phyloP scores from a whole-genome alignment of 2,888 invertebrate species.

The Enchytraeus crypticus region DNA sequence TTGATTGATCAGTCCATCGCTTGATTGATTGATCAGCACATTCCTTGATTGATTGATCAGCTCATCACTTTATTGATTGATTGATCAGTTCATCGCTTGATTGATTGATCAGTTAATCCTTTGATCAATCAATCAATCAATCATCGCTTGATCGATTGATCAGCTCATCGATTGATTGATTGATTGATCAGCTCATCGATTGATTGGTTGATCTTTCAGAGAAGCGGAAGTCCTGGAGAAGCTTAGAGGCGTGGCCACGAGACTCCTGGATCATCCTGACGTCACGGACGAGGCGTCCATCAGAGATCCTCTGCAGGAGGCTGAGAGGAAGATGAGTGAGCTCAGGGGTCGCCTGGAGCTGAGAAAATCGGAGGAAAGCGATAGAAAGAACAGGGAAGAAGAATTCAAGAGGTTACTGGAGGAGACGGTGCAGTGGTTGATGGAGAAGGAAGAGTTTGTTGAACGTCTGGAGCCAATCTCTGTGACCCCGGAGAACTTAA shows the following conservation, averaged over 20 bases:
- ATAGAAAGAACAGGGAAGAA: constrained; percentile 72
- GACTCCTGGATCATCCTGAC: constrained; percentile 11
- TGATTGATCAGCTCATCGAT: too few relatives aligned
- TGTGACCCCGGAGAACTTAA: constrained; percentile 73
- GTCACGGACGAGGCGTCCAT: constrained; percentile 36
- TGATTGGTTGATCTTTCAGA: too few relatives aligned
- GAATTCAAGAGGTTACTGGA: constrained; percentile 76
- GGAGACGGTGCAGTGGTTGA: constrained; percentile 79
- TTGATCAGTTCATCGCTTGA: too few relatives aligned
- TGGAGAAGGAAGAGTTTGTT: constrained; percentile 67
- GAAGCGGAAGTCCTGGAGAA: not conserved
- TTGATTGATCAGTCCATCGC: too few relatives aligned
- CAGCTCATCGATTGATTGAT: too few relatives aligned
- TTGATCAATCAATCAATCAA: too few relatives aligned
- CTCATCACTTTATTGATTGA: too few relatives aligned
- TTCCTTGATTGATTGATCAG: too few relatives aligned
- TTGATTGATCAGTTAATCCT: too few relatives aligned
- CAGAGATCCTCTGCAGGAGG: not conserved
- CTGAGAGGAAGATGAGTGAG: constrained; percentile 64
- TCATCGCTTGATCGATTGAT: too few relatives aligned
- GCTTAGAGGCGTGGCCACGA: not conserved
- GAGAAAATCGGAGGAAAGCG: constrained; percentile 71
- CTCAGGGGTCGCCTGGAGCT: constrained; percentile 73
- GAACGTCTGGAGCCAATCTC: constrained; percentile 73
- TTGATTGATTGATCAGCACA: too few relatives aligned